Percentiles rank a stretch among this genome's conserved stretches.
Conservation (phyloP, 2,113 vertebrate species). For the Thalassarche chlororhynchos region DNA sequence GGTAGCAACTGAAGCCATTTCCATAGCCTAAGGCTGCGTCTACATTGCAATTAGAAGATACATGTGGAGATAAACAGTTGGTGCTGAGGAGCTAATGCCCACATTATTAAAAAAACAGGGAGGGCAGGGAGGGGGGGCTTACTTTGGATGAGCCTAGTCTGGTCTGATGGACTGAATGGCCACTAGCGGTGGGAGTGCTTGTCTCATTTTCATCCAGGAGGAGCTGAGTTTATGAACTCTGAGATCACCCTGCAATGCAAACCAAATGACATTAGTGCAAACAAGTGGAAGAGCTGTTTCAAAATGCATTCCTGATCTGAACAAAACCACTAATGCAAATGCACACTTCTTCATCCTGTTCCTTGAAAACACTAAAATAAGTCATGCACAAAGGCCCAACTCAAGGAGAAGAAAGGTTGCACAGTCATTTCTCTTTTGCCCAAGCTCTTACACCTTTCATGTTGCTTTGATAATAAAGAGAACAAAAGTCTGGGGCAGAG, state of each 20-base stretch:
- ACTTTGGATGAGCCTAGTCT: neutral
- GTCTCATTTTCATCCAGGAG: neutral
- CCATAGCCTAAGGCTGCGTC: neutral
- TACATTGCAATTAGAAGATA: neutral
- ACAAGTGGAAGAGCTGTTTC: neutral
- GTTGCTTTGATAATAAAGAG: neutral
- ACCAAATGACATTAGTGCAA: neutral
- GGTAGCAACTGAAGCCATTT: neutral
- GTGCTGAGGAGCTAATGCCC: neutral
- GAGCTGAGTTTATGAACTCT: neutral
- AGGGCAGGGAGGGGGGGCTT: neutral
- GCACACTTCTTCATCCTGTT: neutral
- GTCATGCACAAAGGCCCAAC: neutral
- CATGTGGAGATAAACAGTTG: neutral
- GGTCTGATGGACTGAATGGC: neutral
- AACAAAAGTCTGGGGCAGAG: neutral
- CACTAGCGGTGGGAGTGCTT: fast-evolving
- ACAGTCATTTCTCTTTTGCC: neutral
- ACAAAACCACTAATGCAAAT: neutral
- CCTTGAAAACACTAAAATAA: neutral
- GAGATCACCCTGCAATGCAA: neutral
- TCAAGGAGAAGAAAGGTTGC: neutral
- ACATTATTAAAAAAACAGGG: neutral
- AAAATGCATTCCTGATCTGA: neutral
- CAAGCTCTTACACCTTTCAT: neutral